Evolutionary conservation across 2,888 invertebrate species (phyloP), one percentile per base, ranked within the genome.

Genomic region (Chaetogeoica ovagalla): DNA sequence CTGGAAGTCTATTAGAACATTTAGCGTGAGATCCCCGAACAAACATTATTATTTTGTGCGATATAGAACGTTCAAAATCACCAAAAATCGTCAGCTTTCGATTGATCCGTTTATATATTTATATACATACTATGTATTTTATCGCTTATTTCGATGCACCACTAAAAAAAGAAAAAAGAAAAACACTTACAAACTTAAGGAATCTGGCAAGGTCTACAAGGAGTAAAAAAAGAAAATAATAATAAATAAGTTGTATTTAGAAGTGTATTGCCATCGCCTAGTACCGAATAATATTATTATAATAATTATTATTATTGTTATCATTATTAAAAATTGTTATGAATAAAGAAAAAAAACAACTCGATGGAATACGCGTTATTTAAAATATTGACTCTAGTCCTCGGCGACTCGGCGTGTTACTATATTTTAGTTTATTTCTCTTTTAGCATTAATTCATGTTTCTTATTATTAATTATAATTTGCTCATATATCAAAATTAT

Each of bases 401-500:
- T 79, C 63, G 77, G 77, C 70, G 62, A 70, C 63, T 70, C 17
- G 62, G 60, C 21, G 52, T 79, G 55, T 70, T 71, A 60, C 39
- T 69, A 48, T 77, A 39, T 60, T 30, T 30, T n/a, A n/a, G n/a
- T n/a, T 30, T 30, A 2, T 30, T 30, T 30, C 4, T 30, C 4
- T 30, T 30, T 30, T 30, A 30, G 30, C 4, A 1, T 30, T 30
- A 30, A 2, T 30, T 30, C 4, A 4, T 30, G 30, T 30, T 30
- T 30, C 1, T 30, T 30, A 73, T 73, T 65, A 39, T 55, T 52
- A 9, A 4, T 69, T 39, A 59, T n/a, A 75, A 75, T 79, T 79
- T 79, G 77, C 77, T 79, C 77, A 79, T 79, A 71, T 79, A 79
- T 79, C 77, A 79, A 79, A 79, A 79, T 19, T 79, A 70, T 62